Percentiles rank a stretch among this genome's conserved stretches.
Conservation (phyloP, 2,797 vertebrate species). For the Delichon dasypus region DNA sequence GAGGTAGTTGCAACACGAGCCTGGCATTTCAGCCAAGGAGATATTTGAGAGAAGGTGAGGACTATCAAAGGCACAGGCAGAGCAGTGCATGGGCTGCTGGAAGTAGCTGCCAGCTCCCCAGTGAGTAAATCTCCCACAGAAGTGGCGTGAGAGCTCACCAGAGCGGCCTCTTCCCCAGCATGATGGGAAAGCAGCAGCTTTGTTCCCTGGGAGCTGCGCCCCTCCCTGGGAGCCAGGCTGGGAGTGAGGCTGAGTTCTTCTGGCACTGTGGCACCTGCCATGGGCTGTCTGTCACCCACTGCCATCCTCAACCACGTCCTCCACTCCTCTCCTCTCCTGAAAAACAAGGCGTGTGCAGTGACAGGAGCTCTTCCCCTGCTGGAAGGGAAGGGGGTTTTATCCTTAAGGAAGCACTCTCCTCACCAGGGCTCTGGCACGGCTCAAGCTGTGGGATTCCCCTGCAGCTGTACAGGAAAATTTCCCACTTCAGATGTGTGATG, state of each 20-base stretch:
- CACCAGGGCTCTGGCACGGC: fast-evolving
- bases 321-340: neutral
- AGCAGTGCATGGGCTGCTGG: neutral
- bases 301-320: fast-evolving
- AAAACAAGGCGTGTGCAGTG: fast-evolving
- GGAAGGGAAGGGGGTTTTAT: neutral
- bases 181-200: neutral
- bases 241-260: neutral
- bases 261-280: neutral
- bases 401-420: neutral
- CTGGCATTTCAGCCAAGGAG: neutral
- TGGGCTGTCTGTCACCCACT: neutral
- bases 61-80: neutral
- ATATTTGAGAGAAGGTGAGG: neutral
- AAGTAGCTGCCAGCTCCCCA: neutral
- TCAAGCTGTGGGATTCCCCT: fast-evolving
- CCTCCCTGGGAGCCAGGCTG: neutral
- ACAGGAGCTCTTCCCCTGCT: neutral
- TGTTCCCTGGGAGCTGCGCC: fast-evolving
- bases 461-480: neutral
- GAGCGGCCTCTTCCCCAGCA: neutral
- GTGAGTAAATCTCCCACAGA: fast-evolving
- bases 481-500: fast-evolving
- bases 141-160: neutral
- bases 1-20: neutral